These are phyloP conservation scores for Pungitius pungitius DNA, from an alignment of 2,113 vertebrate species.

Conservation along the genomic window DNA sequence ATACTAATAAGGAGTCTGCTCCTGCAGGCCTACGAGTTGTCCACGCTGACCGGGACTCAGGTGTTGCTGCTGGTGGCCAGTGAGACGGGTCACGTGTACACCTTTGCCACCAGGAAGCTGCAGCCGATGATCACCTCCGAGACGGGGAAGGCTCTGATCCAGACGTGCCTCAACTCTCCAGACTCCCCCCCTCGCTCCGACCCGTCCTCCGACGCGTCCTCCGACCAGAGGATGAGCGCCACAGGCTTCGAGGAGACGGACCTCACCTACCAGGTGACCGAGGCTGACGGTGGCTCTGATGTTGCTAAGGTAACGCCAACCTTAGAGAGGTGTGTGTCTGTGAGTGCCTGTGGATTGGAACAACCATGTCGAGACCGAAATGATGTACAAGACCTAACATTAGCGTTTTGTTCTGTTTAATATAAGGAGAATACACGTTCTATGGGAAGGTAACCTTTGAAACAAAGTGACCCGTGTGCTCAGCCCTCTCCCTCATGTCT, in stretches of 20 bases:
- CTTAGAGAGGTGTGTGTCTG: too few species aligned
- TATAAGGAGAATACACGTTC: too few species aligned
- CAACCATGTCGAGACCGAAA: too few species aligned
- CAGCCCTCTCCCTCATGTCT: background rate
- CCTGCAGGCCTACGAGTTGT: constrained; percentile 87
- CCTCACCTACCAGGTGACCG: constrained; percentile 95
- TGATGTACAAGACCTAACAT: too few species aligned
- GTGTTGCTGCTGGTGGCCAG: constrained; percentile 95
- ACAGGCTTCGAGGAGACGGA: constrained; percentile 97
- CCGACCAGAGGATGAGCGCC: constrained; percentile 97
- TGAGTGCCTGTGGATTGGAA: too few species aligned
- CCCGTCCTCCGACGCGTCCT: constrained; percentile 91
- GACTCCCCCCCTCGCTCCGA: constrained; percentile 94
- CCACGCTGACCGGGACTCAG: constrained; percentile 95
- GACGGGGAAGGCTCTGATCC: constrained; percentile 95
- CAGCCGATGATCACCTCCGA: constrained; percentile 99
- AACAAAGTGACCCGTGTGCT: too few species aligned
- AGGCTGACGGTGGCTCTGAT: constrained; percentile 88
- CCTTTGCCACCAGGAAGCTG: constrained; percentile 94
- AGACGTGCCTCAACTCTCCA: constrained; percentile 96
- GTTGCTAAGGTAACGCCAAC: constrained; percentile 83
- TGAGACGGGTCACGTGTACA: constrained; percentile 96
- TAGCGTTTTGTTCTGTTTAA: too few species aligned
- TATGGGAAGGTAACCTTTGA: too few species aligned
- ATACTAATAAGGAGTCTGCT: too few species aligned